A percentile compares a stretch with the other conserved stretches of the same genome.
Conservation (phyloP, 1,140 invertebrate species). For the Neelides sp. region DNA sequence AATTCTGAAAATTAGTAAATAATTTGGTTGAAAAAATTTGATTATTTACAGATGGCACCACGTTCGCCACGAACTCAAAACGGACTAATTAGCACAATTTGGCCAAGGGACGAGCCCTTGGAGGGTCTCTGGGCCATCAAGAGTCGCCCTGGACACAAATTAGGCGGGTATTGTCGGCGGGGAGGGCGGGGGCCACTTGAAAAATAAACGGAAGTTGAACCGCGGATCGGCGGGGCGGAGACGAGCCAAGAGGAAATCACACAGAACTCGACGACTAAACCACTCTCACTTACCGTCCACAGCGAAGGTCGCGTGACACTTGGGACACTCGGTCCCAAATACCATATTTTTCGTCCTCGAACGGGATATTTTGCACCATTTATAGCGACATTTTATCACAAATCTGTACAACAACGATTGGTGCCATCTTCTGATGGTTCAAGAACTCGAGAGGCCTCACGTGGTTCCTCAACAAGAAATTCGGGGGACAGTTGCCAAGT, state of each 20-base stretch:
- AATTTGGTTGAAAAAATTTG: neutral
- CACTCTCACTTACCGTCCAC: constrained; percentile 24
- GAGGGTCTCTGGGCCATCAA: too few relatives aligned
- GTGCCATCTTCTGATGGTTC: constrained; percentile 42
- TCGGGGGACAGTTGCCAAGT: constrained; percentile 31
- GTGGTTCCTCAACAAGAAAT: constrained; percentile 38
- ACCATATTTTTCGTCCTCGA: neutral
- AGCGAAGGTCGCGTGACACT: too few relatives aligned
- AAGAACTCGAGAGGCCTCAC: constrained; percentile 35
- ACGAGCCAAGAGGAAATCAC: too few relatives aligned
- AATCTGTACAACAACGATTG: constrained; percentile 42
- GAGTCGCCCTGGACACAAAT: too few relatives aligned
- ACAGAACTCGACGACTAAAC: too few relatives aligned
- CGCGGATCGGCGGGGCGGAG: too few relatives aligned
- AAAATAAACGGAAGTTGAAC: too few relatives aligned
- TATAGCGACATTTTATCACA: constrained; percentile 36
- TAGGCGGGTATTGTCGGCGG: too few relatives aligned
- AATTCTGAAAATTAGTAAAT: neutral
- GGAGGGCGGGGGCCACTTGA: too few relatives aligned
- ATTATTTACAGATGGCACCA: constrained; percentile 8
- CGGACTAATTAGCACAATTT: too few relatives aligned
- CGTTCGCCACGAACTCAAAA: too few relatives aligned
- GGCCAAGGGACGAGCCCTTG: too few relatives aligned
- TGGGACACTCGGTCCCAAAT: neutral
- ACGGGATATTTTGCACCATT: constrained; percentile 13